A percentile compares a stretch with the other conserved stretches of the same genome.
Conservation (phyloP, 2,113 vertebrate species). For the Hyaena hyaena region DNA sequence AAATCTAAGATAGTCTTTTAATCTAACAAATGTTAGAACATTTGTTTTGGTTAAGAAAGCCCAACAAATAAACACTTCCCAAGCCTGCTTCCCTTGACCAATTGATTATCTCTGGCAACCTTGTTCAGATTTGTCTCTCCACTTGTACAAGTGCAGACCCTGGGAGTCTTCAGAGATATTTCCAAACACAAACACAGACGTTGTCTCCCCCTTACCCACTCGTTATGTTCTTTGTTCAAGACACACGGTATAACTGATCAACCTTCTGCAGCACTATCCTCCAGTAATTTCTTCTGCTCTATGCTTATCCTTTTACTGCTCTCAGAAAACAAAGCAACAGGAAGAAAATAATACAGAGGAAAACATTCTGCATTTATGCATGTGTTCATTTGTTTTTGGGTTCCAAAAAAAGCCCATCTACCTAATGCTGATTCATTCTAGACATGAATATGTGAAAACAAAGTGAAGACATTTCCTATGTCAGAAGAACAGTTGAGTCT, state of each 20-base stretch:
- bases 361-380: background rate
- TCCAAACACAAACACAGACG: background rate
- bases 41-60: constrained; percentile 31
- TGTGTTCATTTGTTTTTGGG: background rate
- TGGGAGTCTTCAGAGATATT: background rate
- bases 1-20: background rate
- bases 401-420: background rate
- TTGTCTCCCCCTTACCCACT: background rate
- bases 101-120: constrained; percentile 20
- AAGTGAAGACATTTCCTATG: background rate
- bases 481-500: background rate
- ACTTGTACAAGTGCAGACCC: background rate
- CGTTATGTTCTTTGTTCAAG: background rate
- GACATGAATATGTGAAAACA: background rate
- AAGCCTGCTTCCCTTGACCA: background rate
- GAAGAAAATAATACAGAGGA: background rate
- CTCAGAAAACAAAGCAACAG: background rate
- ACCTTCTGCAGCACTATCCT: background rate
- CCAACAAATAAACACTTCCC: background rate
- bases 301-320: background rate
- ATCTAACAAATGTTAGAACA: background rate
- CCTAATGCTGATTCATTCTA: background rate
- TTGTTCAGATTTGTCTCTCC: background rate
- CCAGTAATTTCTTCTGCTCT: no score
- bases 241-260: background rate